Conservation (phyloP, 2,797 vertebrate genomes). For the Sebastes minor region DNA sequence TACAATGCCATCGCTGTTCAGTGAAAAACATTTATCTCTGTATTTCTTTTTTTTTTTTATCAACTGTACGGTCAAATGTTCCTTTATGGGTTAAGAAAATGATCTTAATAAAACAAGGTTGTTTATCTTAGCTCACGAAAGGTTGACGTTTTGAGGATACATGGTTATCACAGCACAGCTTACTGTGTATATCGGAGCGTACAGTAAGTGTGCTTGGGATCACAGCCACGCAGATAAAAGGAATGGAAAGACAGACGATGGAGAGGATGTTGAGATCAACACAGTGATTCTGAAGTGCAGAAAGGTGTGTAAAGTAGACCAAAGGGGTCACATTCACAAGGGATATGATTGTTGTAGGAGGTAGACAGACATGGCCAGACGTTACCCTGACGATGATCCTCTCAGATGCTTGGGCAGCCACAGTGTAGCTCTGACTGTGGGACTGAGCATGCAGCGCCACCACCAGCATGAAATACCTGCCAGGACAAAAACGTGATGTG, state of each 20-base stretch:
- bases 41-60: not conserved
- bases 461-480: constrained; percentile 98
- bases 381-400: constrained; percentile 99
- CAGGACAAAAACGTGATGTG: not conserved
- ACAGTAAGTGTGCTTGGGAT: constrained; percentile 2
- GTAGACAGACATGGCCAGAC: constrained; percentile 86
- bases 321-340: constrained; percentile 62
- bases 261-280: not conserved
- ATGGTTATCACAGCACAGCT: constrained; percentile 8
- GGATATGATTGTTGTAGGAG: constrained; percentile 79
- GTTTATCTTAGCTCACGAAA: not conserved
- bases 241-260: constrained; percentile 14
- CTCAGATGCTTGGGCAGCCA: constrained; percentile 97
- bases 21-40: constrained; percentile 14
- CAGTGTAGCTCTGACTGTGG: constrained; percentile 95
- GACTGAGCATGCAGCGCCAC: constrained; percentile 95
- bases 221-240: constrained; percentile 23
- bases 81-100: not conserved
- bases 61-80: not conserved
- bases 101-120: not conserved
- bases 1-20: not conserved
- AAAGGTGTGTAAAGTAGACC: constrained; percentile 8
- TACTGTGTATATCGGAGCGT: not conserved
- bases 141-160: not conserved
- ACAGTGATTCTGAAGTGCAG: not conserved